phyloP scores from a whole-genome alignment of 2,888 invertebrate genomes.

The Leucophenga maculata region DNA sequence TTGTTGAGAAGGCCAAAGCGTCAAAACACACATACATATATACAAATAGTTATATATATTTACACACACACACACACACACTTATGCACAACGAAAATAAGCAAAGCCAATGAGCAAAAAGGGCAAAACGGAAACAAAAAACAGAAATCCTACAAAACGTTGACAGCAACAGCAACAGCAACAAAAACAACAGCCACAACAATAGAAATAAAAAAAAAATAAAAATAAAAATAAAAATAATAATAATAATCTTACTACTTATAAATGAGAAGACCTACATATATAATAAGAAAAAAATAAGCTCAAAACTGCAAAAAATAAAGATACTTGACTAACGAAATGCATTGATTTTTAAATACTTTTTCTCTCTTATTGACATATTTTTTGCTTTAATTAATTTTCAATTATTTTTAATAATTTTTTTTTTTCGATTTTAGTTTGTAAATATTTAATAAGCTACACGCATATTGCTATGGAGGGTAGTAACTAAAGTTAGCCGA shows the following conservation, averaged over 20 bases:
- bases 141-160: constrained; percentile 4
- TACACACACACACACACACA: background rate
- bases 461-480: too few relatives aligned
- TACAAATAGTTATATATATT: background rate
- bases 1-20: constrained; percentile 2
- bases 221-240: constrained; percentile 2
- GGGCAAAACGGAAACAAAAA: constrained; percentile 3
- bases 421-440: background rate
- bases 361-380: background rate
- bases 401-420: background rate
- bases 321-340: background rate
- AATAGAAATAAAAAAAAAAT: constrained; percentile 4
- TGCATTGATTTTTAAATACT: background rate
- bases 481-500: too few relatives aligned
- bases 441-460: too few relatives aligned
- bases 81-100: background rate
- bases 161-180: constrained; percentile 14
- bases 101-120: background rate
- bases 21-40: background rate
- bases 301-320: background rate
- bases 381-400: background rate
- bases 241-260: background rate
- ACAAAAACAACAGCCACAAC: constrained; percentile 17
- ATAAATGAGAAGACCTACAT: background rate
- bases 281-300: background rate